Evolutionary conservation across 1,140 invertebrate genomes (phyloP), one percentile per base, ranked within the genome.

Genomic region (Diploscapter pachys): DNA sequence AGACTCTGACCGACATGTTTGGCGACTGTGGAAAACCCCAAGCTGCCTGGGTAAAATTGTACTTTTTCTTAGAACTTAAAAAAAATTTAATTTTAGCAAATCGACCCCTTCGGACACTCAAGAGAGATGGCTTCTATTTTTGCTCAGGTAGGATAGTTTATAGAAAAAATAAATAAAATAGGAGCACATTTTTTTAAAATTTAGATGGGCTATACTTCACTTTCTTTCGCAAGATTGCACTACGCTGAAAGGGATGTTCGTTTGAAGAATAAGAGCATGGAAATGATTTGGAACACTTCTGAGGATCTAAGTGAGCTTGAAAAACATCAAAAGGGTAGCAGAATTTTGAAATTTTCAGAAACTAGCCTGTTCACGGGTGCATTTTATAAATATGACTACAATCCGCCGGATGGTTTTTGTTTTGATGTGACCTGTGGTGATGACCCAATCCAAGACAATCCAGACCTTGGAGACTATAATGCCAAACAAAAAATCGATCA

Each of bases 161-260:
- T 31, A 31, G 31, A 31, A 31, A 31, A 31, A 31, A 31, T 31
- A 31, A 31, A 31, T 31, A 31, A 31, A 31, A 31, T 31, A 31
- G 31, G 31, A 31, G 31, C 31, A 31, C 31, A 31, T 31, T n/a
- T n/a, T n/a, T n/a, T 31, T 31, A 31, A 31, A 31, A 31, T 31
- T 31, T 80, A 87, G 86, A 86, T 89, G 85, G 88, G 88, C 13
- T 91, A 89, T 89, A 91, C 95, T 85, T 94, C 92, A 0, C 86
- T 95, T 55, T 92, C 96, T 78, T 90, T 96, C 75, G 93, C 91
- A 2, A 89, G 95, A 62, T 89, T 96, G 9, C 94, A 98, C 86
- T 93, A 92, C 86, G 89, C 92, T 79, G 95, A 98, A 83, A 94
- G 93, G 84, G 81, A 67, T 0, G 77, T 87, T 0, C 88, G 94